These are phyloP conservation scores for Taenioides sp. DNA, from an alignment of 2,797 vertebrate genomes.

Conservation along the genomic window DNA sequence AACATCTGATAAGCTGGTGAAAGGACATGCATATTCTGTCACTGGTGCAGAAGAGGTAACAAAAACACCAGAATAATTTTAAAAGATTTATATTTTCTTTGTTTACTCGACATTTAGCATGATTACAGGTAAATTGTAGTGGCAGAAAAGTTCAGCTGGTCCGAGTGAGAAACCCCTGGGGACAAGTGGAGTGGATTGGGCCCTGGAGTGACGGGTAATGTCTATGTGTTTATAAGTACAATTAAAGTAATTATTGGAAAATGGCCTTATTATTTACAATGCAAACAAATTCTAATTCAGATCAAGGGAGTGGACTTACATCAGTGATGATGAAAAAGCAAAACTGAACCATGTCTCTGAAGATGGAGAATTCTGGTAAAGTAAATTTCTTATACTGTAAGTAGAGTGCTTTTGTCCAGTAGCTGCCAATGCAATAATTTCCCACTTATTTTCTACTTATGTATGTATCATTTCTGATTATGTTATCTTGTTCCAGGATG, in stretches of 20 bases:
- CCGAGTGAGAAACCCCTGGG: constrained; percentile 91
- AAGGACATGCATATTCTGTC: constrained; percentile 82
- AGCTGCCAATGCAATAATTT: neutral
- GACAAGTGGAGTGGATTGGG: constrained; percentile 89
- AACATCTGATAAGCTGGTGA: constrained; percentile 76
- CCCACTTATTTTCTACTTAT: neutral
- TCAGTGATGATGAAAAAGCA: constrained; percentile 62
- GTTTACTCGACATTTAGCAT: neutral
- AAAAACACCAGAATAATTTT: neutral
- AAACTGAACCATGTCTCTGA: constrained; percentile 69
- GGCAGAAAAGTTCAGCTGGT: constrained; percentile 79
- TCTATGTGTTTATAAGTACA: no score
- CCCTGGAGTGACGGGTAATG: constrained; percentile 89
- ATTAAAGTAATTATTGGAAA: neutral
- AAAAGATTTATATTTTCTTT: neutral
- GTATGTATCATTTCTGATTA: neutral
- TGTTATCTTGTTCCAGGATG: constrained; percentile 65
- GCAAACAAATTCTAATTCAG: constrained; percentile 41
- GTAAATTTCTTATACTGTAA: neutral
- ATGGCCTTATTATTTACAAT: neutral
- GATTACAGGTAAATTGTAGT: constrained; percentile 74
- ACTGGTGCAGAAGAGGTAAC: constrained; percentile 74
- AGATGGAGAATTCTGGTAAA: constrained; percentile 82
- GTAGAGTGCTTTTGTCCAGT: neutral
- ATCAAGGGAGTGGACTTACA: constrained; percentile 70